Evolutionary conservation across 1,140 invertebrate genomes (phyloP).

Genomic region (Sarcophaga peregrina): DNA sequence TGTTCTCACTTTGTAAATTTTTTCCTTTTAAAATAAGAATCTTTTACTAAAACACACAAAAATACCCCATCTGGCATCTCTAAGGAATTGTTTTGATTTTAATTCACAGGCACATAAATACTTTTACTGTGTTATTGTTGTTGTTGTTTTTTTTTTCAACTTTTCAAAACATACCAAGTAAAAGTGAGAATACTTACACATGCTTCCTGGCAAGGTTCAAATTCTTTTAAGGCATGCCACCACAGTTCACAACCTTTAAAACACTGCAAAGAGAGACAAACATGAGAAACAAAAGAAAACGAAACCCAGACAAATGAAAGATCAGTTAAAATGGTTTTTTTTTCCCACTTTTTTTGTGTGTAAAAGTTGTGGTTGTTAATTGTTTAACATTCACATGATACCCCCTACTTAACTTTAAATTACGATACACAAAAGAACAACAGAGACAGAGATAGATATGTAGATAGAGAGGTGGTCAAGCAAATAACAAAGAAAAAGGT

Average conservation of each 20-base stretch:
- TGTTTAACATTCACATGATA: not conserved
- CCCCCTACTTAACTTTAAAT: too few relatives aligned
- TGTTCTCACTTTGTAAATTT: too few relatives aligned
- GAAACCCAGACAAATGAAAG: not conserved
- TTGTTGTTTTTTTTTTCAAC: not conserved
- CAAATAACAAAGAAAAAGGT: constrained; percentile 6
- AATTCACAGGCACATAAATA: too few relatives aligned
- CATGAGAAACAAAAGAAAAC: not conserved
- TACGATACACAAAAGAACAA: not conserved
- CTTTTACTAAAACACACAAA: too few relatives aligned
- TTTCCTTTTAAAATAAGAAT: too few relatives aligned
- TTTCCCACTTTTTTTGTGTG: not conserved
- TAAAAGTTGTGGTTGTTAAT: constrained; percentile 5
- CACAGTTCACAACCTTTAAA: constrained; percentile 75
- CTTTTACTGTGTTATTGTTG: too few relatives aligned
- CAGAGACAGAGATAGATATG: not conserved
- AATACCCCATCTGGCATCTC: too few relatives aligned
- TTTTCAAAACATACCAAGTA: not conserved
- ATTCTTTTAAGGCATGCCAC: constrained; percentile 74
- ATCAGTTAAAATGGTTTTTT: not conserved
- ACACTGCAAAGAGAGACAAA: constrained; percentile 70
- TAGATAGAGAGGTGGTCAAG: not conserved
- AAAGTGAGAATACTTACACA: constrained; percentile 73
- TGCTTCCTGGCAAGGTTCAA: constrained; percentile 72
- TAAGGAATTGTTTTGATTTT: too few relatives aligned